Evolutionary conservation across 2,113 vertebrate genomes (phyloP).

Genomic region (Rousettus leschenaultii): DNA sequence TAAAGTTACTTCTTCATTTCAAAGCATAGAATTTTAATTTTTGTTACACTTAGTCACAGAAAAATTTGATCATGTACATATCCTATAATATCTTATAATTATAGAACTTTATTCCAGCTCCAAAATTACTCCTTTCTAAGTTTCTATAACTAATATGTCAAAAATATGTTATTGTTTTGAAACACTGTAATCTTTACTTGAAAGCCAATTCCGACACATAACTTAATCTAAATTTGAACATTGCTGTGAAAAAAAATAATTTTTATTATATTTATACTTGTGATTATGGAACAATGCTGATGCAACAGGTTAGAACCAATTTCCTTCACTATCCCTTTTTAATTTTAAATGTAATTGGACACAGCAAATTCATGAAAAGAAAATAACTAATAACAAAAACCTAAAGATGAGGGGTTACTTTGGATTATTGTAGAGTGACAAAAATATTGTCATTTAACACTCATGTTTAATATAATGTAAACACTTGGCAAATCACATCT

Average conservation of each 20-base stretch:
- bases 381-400: neutral
- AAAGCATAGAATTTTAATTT: conserved; percentile 18
- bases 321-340: neutral
- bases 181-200: neutral
- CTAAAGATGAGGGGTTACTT: neutral
- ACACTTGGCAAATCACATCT: neutral
- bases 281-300: neutral
- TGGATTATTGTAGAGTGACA: neutral
- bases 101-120: neutral
- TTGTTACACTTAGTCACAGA: neutral
- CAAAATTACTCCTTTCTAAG: neutral
- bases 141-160: neutral
- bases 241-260: neutral
- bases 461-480: neutral
- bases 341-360: neutral
- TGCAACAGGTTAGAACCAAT: neutral
- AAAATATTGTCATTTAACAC: neutral
- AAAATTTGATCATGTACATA: neutral
- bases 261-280: neutral
- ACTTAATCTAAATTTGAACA: conserved; percentile 6
- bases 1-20: neutral
- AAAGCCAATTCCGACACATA: neutral
- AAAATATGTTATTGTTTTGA: neutral
- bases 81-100: neutral
- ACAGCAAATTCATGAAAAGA: neutral